Evolutionary conservation across 1,140 invertebrate genomes (phyloP).

Genomic region (Campoletis sonorensis): DNA sequence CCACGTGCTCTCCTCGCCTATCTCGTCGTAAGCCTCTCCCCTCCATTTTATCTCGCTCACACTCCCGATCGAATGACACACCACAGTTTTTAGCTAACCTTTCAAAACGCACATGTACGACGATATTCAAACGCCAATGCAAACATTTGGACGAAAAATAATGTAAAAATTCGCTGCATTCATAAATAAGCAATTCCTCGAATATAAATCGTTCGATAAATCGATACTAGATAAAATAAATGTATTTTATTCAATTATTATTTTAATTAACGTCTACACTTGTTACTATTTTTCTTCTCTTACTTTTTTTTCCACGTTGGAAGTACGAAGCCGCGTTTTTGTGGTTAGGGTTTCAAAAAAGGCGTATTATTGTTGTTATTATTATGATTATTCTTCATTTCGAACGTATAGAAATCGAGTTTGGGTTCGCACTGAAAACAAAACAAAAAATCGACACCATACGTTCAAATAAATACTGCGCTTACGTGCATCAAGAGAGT

Average conservation of each 20-base stretch:
- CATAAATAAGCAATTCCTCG: background rate
- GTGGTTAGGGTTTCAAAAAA: no score
- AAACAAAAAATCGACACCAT: background rate
- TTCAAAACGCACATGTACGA: background rate
- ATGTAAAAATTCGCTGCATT: background rate
- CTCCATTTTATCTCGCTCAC: background rate
- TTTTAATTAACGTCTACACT: no score
- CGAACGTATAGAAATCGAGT: background rate
- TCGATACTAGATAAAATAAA: no score
- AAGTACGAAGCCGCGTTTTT: no score
- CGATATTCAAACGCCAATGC: background rate
- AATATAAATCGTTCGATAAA: no score
- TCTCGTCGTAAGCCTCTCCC: background rate
- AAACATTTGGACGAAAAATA: background rate
- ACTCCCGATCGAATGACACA: background rate
- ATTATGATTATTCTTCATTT: no score
- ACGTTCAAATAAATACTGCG: background rate
- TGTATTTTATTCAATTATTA: no score
- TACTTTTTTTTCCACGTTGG: no score
- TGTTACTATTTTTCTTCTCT: no score
- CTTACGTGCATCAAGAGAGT: background rate
- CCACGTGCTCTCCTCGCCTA: constrained; percentile 23
- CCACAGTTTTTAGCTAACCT: background rate
- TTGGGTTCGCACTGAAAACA: background rate
- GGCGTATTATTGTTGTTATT: background rate